Conservation (phyloP, 2,888 invertebrate genomes). For the Eupithecia dodoneata region DNA sequence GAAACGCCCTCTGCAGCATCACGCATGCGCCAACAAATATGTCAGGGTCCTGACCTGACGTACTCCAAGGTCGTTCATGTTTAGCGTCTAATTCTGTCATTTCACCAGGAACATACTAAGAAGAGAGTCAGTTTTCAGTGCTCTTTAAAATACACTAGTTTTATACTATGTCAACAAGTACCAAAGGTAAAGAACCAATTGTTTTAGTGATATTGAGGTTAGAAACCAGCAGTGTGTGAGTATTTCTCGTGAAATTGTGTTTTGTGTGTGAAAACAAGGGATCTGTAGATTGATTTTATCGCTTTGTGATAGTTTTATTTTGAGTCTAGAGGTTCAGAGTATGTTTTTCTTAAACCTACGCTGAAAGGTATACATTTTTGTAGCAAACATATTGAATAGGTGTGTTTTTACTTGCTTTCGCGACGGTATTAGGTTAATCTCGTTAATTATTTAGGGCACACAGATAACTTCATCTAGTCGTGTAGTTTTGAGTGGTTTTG, state of each 20-base stretch:
- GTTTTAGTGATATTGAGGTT: conserved; percentile 22
- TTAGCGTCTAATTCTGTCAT: conserved; percentile 62
- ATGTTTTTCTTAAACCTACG: background rate
- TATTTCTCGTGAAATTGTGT: conserved; percentile 2
- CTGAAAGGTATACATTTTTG: background rate
- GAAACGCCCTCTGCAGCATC: conserved; percentile 18
- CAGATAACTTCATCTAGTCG: background rate
- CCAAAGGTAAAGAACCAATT: conserved; percentile 57
- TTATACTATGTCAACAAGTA: conserved; percentile 59
- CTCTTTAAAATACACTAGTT: conserved; percentile 1
- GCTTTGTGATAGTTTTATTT: conserved; percentile 12
- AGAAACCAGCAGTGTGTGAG: conserved; percentile 14
- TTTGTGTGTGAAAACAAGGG: conserved; percentile 16
- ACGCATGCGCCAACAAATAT: conserved; percentile 73
- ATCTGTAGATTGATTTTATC: background rate
- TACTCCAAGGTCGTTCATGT: conserved; percentile 75
- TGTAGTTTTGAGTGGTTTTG: background rate
- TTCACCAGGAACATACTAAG: conserved; percentile 43
- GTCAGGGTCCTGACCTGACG: conserved; percentile 75
- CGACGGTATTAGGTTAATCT: background rate
- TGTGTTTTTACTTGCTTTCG: background rate
- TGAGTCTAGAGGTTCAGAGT: background rate
- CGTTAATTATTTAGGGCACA: conserved; percentile 1
- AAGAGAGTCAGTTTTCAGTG: conserved; percentile 35
- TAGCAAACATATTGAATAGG: background rate